Evolutionary conservation across 2,113 vertebrate species (phyloP).

Genomic region (Ondatra zibethicus): DNA sequence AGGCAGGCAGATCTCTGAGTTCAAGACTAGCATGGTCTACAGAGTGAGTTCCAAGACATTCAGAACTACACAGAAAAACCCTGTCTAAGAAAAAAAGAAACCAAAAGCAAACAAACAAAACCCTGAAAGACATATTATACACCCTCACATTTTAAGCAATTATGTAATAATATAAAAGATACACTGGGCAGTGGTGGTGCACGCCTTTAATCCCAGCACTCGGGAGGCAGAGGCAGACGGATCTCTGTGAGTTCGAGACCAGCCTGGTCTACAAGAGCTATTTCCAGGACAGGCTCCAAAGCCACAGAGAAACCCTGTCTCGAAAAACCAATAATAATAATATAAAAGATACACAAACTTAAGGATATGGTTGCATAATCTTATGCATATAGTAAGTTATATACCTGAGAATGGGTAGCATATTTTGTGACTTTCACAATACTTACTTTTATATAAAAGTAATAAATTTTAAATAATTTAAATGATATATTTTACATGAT

Average conservation of each 20-base stretch:
- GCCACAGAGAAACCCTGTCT: too few species aligned
- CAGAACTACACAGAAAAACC: not conserved
- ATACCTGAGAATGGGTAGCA: conserved; percentile 31
- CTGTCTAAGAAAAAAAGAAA: not conserved
- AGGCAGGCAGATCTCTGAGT: not conserved
- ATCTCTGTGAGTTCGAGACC: too few species aligned
- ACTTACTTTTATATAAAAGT: conserved; percentile 20
- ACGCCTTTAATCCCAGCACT: too few species aligned
- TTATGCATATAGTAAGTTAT: conserved; percentile 16
- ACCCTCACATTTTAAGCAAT: not conserved
- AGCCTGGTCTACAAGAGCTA: too few species aligned
- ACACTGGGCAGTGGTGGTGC: not conserved
- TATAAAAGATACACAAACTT: conserved; percentile 9
- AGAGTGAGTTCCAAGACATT: not conserved
- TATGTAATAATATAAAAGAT: conserved; percentile 22
- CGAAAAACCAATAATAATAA: not conserved
- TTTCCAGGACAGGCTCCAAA: too few species aligned
- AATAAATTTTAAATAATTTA: conserved; percentile 48
- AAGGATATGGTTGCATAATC: not conserved
- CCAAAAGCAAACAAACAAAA: not conserved
- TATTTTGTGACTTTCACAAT: conserved; percentile 1
- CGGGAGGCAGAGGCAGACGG: too few species aligned
- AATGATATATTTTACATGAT: conserved; percentile 46
- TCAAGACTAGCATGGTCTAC: not conserved
- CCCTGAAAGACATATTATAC: not conserved